These are phyloP conservation scores for Andricus quercusramuli DNA, from an alignment of 2,888 invertebrate genomes.

Conservation along the genomic window DNA sequence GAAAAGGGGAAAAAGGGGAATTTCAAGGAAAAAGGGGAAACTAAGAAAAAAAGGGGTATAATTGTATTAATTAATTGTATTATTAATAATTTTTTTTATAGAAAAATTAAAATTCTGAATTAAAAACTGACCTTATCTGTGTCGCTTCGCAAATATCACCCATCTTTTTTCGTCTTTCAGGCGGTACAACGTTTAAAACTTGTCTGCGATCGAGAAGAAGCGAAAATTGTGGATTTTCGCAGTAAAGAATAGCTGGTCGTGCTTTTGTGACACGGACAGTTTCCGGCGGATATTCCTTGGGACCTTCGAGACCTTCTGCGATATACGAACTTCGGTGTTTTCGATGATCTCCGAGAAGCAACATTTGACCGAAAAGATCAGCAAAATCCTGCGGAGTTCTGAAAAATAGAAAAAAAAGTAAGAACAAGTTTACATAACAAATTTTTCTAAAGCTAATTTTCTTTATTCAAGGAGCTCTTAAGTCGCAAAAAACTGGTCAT, in stretches of 20 bases:
- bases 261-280: slow-evolving; percentile 69
- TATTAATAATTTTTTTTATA: too few relatives aligned
- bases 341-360: slow-evolving; percentile 70
- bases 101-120: not conserved
- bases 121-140: slow-evolving; percentile 58
- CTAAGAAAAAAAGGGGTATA: too few relatives aligned
- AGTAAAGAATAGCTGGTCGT: slow-evolving; percentile 65
- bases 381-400: slow-evolving; percentile 72
- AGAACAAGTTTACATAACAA: not conserved
- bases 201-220: slow-evolving; percentile 66
- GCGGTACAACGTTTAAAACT: slow-evolving; percentile 66
- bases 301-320: slow-evolving; percentile 67
- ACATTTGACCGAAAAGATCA: slow-evolving; percentile 71
- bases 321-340: slow-evolving; percentile 65
- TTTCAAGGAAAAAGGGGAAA: too few relatives aligned
- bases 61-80: too few relatives aligned
- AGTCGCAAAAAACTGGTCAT: too few relatives aligned
- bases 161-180: slow-evolving; percentile 71
- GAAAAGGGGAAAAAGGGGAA: too few relatives aligned
- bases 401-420: slow-evolving; percentile 41
- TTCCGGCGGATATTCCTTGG: slow-evolving; percentile 73
- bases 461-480: not conserved
- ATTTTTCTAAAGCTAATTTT: slow-evolving; percentile 6
- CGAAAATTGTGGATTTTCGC: slow-evolving; percentile 72
- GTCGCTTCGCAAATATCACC: slow-evolving; percentile 69